A percentile compares a stretch with the other conserved stretches of the same genome.
Evolutionary conservation across 2,797 vertebrate species (phyloP).

Genomic region (Lacerta agilis): DNA sequence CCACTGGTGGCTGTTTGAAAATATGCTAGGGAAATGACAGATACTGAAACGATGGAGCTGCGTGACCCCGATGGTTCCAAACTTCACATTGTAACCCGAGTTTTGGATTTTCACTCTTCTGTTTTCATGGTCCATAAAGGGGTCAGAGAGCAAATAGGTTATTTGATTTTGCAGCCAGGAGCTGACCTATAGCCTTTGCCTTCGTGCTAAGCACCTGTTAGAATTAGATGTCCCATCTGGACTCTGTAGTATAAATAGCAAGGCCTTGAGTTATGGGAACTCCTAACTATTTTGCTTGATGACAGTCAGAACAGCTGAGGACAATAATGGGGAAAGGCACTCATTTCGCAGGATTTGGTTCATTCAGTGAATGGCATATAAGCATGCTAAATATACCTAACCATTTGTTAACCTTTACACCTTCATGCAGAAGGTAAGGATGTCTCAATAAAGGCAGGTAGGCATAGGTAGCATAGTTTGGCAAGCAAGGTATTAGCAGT

Average conservation of each 20-base stretch:
- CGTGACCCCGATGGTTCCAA: neutral
- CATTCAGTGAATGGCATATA: neutral
- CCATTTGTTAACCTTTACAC: neutral
- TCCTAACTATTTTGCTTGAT: conserved; percentile 12
- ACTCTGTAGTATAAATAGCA: conserved; percentile 28
- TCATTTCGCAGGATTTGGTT: neutral
- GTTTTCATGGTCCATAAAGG: conserved; percentile 3
- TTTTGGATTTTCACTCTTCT: conserved; percentile 1
- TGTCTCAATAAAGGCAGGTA: neutral
- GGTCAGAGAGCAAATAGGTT: conserved; percentile 28
- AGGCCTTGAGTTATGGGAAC: conserved; percentile 18
- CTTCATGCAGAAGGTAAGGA: neutral
- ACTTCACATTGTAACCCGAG: neutral
- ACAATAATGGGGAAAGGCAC: neutral
- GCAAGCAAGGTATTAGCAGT: neutral
- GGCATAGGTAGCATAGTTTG: neutral
- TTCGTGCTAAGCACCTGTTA: conserved; percentile 37
- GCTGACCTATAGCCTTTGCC: conserved; percentile 13
- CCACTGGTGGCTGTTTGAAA: neutral
- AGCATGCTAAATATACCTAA: conserved; percentile 2
- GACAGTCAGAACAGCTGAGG: conserved; percentile 13
- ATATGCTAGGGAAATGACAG: neutral
- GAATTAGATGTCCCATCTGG: neutral
- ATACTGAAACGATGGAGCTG: neutral
- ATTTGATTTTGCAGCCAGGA: conserved; percentile 24